Evolutionary conservation across 2,113 vertebrate genomes (phyloP), one percentile per base, ranked within the genome.

Genomic region (Aptenodytes patagonicus): DNA sequence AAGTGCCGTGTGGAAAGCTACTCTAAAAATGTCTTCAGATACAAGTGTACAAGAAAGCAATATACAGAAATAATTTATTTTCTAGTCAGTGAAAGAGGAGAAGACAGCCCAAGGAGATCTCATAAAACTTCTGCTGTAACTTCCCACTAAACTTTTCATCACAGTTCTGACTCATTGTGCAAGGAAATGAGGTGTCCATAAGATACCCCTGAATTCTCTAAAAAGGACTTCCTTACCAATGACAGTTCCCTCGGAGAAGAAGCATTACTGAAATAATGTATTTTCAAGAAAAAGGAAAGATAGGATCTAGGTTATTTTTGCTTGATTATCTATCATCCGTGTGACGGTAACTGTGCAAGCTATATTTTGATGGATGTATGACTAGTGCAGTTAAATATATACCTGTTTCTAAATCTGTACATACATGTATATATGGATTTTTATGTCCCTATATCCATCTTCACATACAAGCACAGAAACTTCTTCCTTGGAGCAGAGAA

Each of bases 231-330:
- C 26, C 24, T 89, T 68, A 34, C 4, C 14, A 52, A 18, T 49
- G n/a, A 54, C 24, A 40, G 21, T 11, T 54, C 5, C 46, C 5
- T 55, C 0, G 0, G 4, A 71, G 19, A 46, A 40, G 29, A 28
- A 85, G 4, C 36, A 66, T 65, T 88, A 54, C n/a, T 46, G 24
- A 89, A 80, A 62, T 85, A 42, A 25, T 3, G 17, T 15, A 0
- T 66, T 40, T 64, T 80, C 13, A 44, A 73, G 28, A 79, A 73
- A 87, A 77, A 42, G 5, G 34, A 84, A 61, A 47, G 3, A 9
- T n/a, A 86, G 10, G 2, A 34, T 17, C 16, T 71, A 26, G 2
- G 10, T 46, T 86, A 38, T 72, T 93, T 93, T 89, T 72, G 4
- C 21, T 76, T 55, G 31, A 69, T 71, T 76, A 49, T 22, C 51